Percentiles rank a stretch among this genome's conserved stretches.
These are phyloP conservation scores for Hypocryptadius cinnamomeus DNA, from an alignment of 2,113 vertebrate species.

Conservation along the genomic window DNA sequence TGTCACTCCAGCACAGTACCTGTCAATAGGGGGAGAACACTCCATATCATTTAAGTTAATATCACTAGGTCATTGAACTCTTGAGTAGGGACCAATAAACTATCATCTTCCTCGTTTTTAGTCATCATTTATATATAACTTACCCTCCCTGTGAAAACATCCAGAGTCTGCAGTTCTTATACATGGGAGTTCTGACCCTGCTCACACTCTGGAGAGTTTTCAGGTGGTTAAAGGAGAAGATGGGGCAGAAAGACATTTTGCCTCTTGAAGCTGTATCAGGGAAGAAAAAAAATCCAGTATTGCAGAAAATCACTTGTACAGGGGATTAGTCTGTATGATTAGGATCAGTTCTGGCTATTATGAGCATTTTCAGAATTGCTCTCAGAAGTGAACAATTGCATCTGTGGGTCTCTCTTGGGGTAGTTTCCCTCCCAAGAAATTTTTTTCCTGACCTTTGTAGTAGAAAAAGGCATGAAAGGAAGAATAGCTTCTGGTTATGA, in stretches of 20 bases:
- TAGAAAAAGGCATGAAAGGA: neutral
- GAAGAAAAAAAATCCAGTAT: neutral
- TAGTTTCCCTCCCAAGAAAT: neutral
- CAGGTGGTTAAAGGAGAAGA: neutral
- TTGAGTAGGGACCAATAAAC: neutral
- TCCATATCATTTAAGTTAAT: neutral
- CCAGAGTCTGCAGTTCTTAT: neutral
- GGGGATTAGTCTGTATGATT: neutral
- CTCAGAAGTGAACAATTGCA: neutral
- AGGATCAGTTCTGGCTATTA: neutral
- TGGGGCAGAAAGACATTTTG: neutral
- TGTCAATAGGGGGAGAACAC: neutral
- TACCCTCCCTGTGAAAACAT: neutral
- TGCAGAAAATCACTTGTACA: neutral
- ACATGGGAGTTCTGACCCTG: neutral
- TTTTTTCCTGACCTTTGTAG: neutral
- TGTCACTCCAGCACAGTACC: neutral
- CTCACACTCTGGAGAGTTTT: neutral
- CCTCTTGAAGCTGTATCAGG: neutral
- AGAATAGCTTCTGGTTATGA: neutral
- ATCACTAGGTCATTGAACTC: neutral
- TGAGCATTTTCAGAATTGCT: neutral
- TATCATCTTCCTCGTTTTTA: neutral
- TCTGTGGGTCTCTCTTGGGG: neutral
- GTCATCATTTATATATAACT: slow-evolving; percentile 14